phyloP scores from a whole-genome alignment of 2,113 vertebrate species.

The Mus musculus region GRCm39 chr14:122380501-122381000 shows the following conservation, averaged over 20 bases:
- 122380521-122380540: not conserved
- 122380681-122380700: too few relatives aligned
- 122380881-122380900: conserved; percentile 98
- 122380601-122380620: not conserved
- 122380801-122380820: conserved; percentile 87
- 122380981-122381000: not conserved
- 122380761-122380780: not conserved
- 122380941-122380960: conserved; percentile 43
- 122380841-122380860: conserved; percentile 99
- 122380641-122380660: not conserved
- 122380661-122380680: not conserved
- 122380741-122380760: not conserved
- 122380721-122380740: not conserved
- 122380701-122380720: not conserved
- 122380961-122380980: not conserved
- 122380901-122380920: conserved; percentile 99
- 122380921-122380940: conserved; percentile 88
- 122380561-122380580: not conserved
- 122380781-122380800: not conserved
- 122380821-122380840: conserved; percentile 99
- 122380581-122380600: not conserved
- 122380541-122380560: not conserved
- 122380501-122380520: not conserved
- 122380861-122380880: conserved; percentile 99
- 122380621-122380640: not conserved